Evolutionary conservation across 2,797 vertebrate genomes (phyloP).

Genomic region (Vireo griseus): DNA sequence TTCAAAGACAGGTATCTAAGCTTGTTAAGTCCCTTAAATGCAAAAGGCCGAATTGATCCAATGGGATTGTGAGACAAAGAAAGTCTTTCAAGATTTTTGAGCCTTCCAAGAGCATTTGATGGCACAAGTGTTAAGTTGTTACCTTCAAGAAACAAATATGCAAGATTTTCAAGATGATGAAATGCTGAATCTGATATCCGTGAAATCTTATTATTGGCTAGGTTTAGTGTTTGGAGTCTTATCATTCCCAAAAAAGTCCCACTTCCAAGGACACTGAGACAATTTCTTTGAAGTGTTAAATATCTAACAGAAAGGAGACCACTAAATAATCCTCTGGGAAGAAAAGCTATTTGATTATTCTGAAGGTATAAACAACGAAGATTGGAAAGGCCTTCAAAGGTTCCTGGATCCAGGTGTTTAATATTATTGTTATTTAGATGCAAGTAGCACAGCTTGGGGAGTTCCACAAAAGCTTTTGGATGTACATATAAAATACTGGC

Average conservation of each 20-base stretch:
- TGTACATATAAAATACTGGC: constrained; percentile 53
- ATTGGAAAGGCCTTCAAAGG: constrained; percentile 70
- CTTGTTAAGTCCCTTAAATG: constrained; percentile 69
- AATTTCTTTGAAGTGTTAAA: constrained; percentile 69
- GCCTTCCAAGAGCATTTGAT: constrained; percentile 65
- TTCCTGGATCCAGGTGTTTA: constrained; percentile 64
- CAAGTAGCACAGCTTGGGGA: constrained; percentile 62
- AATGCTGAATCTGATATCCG: constrained; percentile 68
- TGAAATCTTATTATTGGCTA: constrained; percentile 72
- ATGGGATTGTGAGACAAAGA: constrained; percentile 71
- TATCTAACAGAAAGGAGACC: constrained; percentile 67
- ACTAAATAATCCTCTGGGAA: constrained; percentile 70
- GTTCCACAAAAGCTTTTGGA: constrained; percentile 68
- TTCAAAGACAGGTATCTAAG: constrained; percentile 70
- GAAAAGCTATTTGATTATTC: constrained; percentile 69
- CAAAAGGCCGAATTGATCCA: constrained; percentile 66
- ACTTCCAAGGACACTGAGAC: constrained; percentile 56
- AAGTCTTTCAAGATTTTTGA: constrained; percentile 71
- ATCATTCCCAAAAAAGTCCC: constrained; percentile 64
- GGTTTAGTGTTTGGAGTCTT: constrained; percentile 69
- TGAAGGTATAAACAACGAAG: constrained; percentile 70
- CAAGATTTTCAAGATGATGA: constrained; percentile 66
- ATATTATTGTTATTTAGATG: constrained; percentile 74
- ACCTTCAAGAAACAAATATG: constrained; percentile 69
- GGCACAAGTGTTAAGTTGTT: constrained; percentile 70